These are phyloP conservation scores for Apostichopus parvimensis DNA, from an alignment of 35 echinoderm and acorn worm species.

Conservation along the genomic window DNA sequence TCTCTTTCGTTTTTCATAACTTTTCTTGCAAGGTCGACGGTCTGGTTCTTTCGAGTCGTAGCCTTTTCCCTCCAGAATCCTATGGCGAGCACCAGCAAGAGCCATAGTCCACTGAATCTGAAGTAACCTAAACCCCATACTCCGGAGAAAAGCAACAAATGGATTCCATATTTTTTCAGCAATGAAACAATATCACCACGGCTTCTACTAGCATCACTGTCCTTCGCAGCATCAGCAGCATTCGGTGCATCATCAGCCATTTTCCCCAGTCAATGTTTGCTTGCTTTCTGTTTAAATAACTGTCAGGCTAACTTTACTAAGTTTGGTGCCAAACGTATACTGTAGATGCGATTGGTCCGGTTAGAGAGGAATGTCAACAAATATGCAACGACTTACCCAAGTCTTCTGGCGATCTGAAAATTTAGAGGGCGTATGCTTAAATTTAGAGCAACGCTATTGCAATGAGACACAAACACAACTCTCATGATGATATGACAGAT, in stretches of 20 bases:
- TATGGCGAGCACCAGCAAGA: conserved; percentile 62
- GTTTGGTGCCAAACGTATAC: neutral
- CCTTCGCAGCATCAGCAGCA: neutral
- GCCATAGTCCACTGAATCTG: conserved; percentile 76
- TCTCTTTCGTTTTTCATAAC: conserved; percentile 77
- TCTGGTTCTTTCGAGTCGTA: conserved; percentile 50
- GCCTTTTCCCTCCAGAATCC: conserved; percentile 77
- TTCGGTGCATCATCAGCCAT: conserved; percentile 1
- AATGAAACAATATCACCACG: conserved; percentile 36
- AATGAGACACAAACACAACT: too few relatives aligned
- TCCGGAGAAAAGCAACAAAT: conserved; percentile 58
- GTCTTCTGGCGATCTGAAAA: neutral
- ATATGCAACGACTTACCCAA: neutral
- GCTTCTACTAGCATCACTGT: neutral
- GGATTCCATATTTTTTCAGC: conserved; percentile 57
- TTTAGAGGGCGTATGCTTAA: neutral
- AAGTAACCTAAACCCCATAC: conserved; percentile 82
- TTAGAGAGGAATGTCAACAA: neutral
- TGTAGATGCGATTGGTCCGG: neutral
- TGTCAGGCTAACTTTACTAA: neutral
- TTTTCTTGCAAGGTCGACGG: conserved; percentile 59
- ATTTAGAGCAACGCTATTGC: neutral
- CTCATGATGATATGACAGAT: too few relatives aligned
- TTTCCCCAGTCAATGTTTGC: neutral
- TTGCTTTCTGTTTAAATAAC: too few relatives aligned